Conservation (phyloP, 2,113 vertebrate species). For the Grammomys surdaster region DNA sequence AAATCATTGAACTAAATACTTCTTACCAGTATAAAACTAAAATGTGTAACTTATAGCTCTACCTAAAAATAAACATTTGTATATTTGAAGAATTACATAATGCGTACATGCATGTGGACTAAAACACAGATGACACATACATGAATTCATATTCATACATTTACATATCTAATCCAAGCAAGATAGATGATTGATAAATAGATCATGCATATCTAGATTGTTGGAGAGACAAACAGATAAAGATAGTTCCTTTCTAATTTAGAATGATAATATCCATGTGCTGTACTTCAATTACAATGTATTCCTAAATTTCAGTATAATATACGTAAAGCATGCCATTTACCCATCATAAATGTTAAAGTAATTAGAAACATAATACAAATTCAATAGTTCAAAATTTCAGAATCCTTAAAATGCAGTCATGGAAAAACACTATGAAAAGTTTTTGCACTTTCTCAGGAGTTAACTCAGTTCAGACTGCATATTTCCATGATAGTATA, state of each 20-base stretch:
- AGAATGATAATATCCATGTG: background rate
- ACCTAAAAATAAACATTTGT: constrained; percentile 32
- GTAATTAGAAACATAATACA: background rate
- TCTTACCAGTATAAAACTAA: constrained; percentile 32
- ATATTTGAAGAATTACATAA: constrained; percentile 39
- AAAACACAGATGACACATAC: background rate
- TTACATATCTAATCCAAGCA: background rate
- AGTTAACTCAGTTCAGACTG: constrained; percentile 43
- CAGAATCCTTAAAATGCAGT: constrained; percentile 62
- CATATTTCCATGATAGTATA: constrained; percentile 37
- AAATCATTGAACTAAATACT: constrained; percentile 3
- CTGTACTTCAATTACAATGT: background rate
- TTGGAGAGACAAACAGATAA: background rate
- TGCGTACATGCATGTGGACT: background rate
- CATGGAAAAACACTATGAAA: constrained; percentile 58
- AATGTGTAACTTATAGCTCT: constrained; percentile 1
- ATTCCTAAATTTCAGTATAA: constrained; percentile 29
- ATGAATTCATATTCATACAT: background rate
- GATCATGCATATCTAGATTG: background rate
- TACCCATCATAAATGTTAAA: constrained; percentile 28
- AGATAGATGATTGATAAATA: background rate
- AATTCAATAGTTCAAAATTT: background rate
- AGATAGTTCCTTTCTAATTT: background rate
- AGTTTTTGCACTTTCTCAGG: background rate
- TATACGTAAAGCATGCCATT: background rate